A percentile compares a stretch with the other conserved stretches of the same genome.
Conservation (phyloP, 2,797 vertebrate species). For the Pangasius krempfi region DNA sequence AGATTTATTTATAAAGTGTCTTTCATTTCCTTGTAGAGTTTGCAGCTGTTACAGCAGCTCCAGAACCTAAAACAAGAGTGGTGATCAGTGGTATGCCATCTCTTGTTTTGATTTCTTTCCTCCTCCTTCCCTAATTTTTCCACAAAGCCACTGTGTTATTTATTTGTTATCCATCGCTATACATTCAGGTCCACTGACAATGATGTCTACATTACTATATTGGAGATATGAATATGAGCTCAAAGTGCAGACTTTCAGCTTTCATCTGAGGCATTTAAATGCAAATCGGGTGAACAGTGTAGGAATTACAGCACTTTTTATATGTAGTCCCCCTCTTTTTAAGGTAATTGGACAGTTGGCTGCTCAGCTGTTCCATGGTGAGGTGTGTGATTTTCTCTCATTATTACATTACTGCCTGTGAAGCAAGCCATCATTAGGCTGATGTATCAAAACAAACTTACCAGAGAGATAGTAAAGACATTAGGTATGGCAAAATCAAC, state of each 20-base stretch:
- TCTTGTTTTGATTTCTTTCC: background rate
- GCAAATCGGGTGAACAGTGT: no score
- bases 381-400: no score
- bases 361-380: no score
- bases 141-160: background rate
- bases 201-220: background rate
- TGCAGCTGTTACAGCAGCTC: slow-evolving; percentile 40
- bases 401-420: background rate
- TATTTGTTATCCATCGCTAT: background rate
- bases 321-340: no score
- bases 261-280: no score
- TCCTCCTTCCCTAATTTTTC: background rate
- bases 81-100: slow-evolving; percentile 68
- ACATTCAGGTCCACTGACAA: background rate
- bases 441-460: background rate
- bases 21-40: slow-evolving; percentile 60
- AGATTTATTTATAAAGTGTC: background rate
- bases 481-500: no score
- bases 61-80: slow-evolving; percentile 69
- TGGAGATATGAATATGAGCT: background rate
- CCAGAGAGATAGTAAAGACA: no score
- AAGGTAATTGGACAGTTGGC: no score
- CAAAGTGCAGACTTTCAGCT: background rate
- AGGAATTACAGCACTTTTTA: no score
- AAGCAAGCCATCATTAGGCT: background rate